These are phyloP conservation scores for Tetramorium simillimum DNA, from an alignment of 1,140 invertebrate species.

Conservation along the genomic window DNA sequence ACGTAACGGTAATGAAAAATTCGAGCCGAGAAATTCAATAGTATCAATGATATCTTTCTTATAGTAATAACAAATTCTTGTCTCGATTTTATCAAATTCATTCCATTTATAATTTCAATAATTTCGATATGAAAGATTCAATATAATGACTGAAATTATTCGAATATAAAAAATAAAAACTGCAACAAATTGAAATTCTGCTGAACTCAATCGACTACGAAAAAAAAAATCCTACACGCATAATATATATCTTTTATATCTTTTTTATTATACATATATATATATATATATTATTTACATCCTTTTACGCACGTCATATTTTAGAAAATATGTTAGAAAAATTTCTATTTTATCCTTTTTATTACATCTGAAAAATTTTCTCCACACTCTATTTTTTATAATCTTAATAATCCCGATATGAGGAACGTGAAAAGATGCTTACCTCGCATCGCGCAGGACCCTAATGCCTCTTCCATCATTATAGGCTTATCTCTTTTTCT, in stretches of 20 bases:
- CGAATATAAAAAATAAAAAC: not conserved
- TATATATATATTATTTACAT: not conserved
- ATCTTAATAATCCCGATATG: not conserved
- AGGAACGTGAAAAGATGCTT: not conserved
- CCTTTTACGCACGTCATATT: not conserved
- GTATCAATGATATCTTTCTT: not conserved
- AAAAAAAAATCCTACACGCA: not conserved
- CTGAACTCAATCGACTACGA: not conserved
- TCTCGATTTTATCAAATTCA: not conserved
- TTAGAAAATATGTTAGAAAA: no score
- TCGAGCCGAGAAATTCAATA: not conserved
- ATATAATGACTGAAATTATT: not conserved
- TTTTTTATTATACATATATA: not conserved
- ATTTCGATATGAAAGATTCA: not conserved
- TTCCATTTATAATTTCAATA: not conserved
- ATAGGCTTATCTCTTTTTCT: not conserved
- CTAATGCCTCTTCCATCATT: constrained; percentile 10
- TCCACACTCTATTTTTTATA: not conserved
- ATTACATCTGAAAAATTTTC: not conserved
- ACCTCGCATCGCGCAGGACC: not conserved
- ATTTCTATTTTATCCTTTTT: not conserved
- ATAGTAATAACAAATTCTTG: constrained; percentile 5
- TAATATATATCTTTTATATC: not conserved
- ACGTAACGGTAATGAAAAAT: not conserved
- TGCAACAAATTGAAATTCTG: not conserved